Percentiles rank a stretch among this genome's conserved stretches.
These are phyloP conservation scores for Percopsis transmontana DNA, from an alignment of 2,113 vertebrate genomes.

Conservation along the genomic window DNA sequence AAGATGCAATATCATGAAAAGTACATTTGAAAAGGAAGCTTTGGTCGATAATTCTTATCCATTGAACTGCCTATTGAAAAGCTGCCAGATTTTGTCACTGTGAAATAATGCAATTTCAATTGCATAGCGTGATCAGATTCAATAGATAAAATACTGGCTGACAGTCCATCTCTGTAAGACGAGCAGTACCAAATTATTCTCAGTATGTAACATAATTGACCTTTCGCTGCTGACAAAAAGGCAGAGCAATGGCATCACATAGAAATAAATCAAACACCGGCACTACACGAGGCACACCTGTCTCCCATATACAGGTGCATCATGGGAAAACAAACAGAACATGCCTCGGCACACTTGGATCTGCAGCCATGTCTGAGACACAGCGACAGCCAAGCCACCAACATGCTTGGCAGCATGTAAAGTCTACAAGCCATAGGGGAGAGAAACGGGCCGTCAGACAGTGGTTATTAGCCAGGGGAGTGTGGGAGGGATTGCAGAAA, in stretches of 20 bases:
- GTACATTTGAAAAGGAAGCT: constrained; percentile 27
- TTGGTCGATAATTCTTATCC: constrained; percentile 52
- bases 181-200: constrained; percentile 37
- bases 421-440: constrained; percentile 52
- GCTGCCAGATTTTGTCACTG: constrained; percentile 24
- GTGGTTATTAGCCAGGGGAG: constrained; percentile 68
- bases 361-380: constrained; percentile 46
- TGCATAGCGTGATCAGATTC: constrained; percentile 30
- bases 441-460: constrained; percentile 51
- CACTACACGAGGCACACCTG: not conserved
- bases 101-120: constrained; percentile 17
- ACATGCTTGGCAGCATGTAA: constrained; percentile 57
- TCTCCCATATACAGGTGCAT: constrained; percentile 11
- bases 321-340: constrained; percentile 19
- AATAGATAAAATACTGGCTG: constrained; percentile 19
- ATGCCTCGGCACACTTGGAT: constrained; percentile 10
- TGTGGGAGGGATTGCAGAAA: constrained; percentile 68
- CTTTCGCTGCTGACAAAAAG: constrained; percentile 38
- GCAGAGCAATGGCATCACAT: constrained; percentile 29
- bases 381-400: constrained; percentile 45
- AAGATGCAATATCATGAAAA: constrained; percentile 62
- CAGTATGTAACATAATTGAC: constrained; percentile 41
- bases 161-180: constrained; percentile 6
- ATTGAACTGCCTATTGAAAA: constrained; percentile 38
- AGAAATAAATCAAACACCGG: constrained; percentile 27